Base-by-base conservation (phyloP, 35 echinoderm and acorn worm species). In the Stichopus chloronotus region DNA sequence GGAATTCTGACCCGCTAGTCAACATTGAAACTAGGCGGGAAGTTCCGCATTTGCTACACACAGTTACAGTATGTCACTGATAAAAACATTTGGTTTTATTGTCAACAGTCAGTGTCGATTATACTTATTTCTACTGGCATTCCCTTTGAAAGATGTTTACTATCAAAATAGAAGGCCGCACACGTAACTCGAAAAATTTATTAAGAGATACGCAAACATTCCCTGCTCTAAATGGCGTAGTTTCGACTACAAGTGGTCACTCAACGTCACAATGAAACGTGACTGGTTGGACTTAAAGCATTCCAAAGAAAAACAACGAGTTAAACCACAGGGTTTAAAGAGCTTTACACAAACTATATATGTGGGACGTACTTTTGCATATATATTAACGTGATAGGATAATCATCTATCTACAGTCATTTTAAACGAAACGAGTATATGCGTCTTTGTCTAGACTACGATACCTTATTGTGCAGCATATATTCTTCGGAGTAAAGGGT, bases 191-290 rank as follows among this genome's bases (percentile, higher is more conserved):
- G 69, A 16, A 74, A 20, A n/a, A 74, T 7, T 74, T 20, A 74
- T 74, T 16, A 74, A 74, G 69, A n/a, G 69, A 19, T 14, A 74
- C 17, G 17, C 13, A 74, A 74, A 74, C 17, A 74, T 74, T 14
- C 14, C 17, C 22, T 7, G 69, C 22, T 16, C 69, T 74, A 74
- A 74, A 74, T 74, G 69, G 69, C 69, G 17, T n/a, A 74, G 69
- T 74, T 74, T 74, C 1, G 69, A 74, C 69, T 74, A 74, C 11
- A 74, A 74, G 69, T 74, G 22, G 17, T 21, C 69, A 74, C 69
- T 74, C 69, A 74, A 74, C 22, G 69, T 74, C 69, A 74, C 69
- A 14, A n/a, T 74, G 69, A 74, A 74, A 74, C 69, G 17, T 74
- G 13, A 74, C 69, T 74, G 69, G 69, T 20, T 74, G 69, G 69